Conservation (phyloP, 2,113 vertebrate species). For the Misgurnus mizolepis region DNA sequence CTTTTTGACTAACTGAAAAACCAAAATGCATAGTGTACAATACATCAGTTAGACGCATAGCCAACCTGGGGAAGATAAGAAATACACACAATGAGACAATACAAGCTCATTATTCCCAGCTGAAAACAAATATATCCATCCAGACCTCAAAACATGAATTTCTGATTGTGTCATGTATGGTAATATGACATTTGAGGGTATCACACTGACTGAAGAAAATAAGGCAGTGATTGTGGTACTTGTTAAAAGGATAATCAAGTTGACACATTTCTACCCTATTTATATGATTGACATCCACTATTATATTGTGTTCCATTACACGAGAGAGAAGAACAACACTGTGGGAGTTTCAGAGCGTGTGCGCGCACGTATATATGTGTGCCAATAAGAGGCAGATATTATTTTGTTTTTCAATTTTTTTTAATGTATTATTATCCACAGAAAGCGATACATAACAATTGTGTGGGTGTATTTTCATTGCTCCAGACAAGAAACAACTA, state of each 20-base stretch:
- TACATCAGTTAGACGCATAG: not conserved
- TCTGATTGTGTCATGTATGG: slow-evolving; percentile 33
- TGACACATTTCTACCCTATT: slow-evolving; percentile 35
- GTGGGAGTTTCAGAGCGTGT: not conserved
- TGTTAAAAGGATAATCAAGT: slow-evolving; percentile 51
- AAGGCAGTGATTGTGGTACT: slow-evolving; percentile 38
- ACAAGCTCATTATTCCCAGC: not conserved
- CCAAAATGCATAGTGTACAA: not conserved
- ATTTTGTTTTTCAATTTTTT: slow-evolving; percentile 1
- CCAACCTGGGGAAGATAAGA: slow-evolving; percentile 8
- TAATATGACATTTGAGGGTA: slow-evolving; percentile 49
- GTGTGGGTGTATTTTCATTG: slow-evolving; percentile 31
- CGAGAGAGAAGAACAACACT: not conserved
- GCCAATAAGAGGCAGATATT: slow-evolving; percentile 9
- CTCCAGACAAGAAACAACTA: slow-evolving; percentile 25
- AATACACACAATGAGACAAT: slow-evolving; percentile 7
- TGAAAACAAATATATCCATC: slow-evolving; percentile 28
- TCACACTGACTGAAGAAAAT: slow-evolving; percentile 32
- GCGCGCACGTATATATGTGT: not conserved
- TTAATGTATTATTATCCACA: slow-evolving; percentile 19
- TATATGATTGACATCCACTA: slow-evolving; percentile 6
- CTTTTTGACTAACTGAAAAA: not conserved
- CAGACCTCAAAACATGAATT: slow-evolving; percentile 28
- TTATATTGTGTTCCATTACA: slow-evolving; percentile 20
- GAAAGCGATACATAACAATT: slow-evolving; percentile 7